phyloP scores from a whole-genome alignment of 2,113 vertebrate species.

The Calyptomena viridis region DNA sequence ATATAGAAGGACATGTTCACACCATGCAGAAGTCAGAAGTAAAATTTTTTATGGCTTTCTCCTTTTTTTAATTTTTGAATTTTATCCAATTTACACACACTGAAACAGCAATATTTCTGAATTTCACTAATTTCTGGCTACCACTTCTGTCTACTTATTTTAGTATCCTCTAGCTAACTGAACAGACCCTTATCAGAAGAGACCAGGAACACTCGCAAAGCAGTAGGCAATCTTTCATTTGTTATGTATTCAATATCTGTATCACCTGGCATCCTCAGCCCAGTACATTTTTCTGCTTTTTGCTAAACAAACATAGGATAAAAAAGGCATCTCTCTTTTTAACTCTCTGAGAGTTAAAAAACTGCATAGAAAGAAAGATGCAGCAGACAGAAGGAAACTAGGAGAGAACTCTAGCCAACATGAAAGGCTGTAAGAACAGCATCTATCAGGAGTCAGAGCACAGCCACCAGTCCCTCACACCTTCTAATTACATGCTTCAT shows the following conservation, averaged over 20 bases:
- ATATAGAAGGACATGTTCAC: not conserved
- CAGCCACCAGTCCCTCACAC: fast-evolving
- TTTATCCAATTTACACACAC: not conserved
- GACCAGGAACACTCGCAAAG: not conserved
- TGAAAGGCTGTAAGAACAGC: not conserved
- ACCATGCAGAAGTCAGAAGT: not conserved
- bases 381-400: not conserved
- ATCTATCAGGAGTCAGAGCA: not conserved
- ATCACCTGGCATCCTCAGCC: fast-evolving
- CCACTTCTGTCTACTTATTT: not conserved
- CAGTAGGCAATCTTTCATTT: not conserved
- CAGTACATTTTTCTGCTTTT: not conserved
- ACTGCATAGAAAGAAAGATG: not conserved
- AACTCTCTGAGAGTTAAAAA: not conserved
- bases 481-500: not conserved
- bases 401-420: fast-evolving
- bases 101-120: not conserved
- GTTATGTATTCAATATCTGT: not conserved
- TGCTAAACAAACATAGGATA: not conserved
- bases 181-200: not conserved
- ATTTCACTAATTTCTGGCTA: not conserved
- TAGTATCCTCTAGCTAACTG: not conserved
- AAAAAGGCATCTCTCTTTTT: not conserved
- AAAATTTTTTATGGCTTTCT: not conserved
- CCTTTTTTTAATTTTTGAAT: not conserved